Evolutionary conservation across 2,888 invertebrate species (phyloP).

Genomic region (Chironomus tentans): DNA sequence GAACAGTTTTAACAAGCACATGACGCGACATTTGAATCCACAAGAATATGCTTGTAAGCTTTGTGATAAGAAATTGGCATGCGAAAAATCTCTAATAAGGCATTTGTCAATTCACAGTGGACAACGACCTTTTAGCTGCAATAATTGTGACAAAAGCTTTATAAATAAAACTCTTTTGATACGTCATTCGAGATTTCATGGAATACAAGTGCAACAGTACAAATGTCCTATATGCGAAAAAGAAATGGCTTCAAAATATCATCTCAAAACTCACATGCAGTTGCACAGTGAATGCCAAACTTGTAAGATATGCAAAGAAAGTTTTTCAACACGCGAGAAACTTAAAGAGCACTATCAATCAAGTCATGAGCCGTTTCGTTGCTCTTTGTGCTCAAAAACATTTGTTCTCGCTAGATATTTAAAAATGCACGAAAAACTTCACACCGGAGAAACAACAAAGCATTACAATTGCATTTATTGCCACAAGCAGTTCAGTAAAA

Average conservation of each 20-base stretch:
- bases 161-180: slow-evolving; percentile 3
- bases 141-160: background rate
- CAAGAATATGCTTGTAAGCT: slow-evolving; percentile 1
- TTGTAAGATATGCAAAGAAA: background rate
- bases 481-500: background rate
- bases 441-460: background rate
- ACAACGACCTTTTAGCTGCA: background rate
- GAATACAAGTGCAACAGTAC: background rate
- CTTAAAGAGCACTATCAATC: slow-evolving; percentile 7
- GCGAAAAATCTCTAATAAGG: background rate
- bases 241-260: slow-evolving; percentile 19
- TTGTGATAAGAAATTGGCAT: slow-evolving; percentile 10
- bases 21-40: background rate
- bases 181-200: slow-evolving; percentile 12
- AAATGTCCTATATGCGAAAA: background rate
- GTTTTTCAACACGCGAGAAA: background rate
- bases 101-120: background rate
- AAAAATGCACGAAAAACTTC: slow-evolving; percentile 20
- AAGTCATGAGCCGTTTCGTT: background rate
- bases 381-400: background rate
- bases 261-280: slow-evolving; percentile 9
- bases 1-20: slow-evolving; percentile 20
- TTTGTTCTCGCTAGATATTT: slow-evolving; percentile 4
- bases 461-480: background rate
- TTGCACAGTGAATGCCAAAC: background rate